These are phyloP conservation scores for Morone chrysops DNA, from an alignment of 2,113 vertebrate genomes.

Conservation along the genomic window DNA sequence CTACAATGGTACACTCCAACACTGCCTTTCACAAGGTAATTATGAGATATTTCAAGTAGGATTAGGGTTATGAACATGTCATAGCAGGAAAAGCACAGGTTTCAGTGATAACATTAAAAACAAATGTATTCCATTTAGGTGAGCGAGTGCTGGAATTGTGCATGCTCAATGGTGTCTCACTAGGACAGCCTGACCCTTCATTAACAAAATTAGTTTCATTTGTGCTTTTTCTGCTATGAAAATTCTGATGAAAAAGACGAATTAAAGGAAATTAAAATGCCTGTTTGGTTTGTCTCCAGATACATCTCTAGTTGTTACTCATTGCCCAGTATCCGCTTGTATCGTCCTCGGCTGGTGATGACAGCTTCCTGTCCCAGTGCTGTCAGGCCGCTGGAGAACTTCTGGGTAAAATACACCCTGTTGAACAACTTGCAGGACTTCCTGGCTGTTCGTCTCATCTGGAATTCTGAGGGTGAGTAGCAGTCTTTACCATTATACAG, in stretches of 20 bases:
- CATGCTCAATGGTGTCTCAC: neutral
- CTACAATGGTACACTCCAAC: conserved; percentile 90
- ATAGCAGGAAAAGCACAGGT: neutral
- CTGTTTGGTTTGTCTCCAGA: conserved; percentile 78
- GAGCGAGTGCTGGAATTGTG: neutral
- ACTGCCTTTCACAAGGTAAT: conserved; percentile 85
- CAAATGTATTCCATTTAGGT: neutral
- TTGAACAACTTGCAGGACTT: conserved; percentile 94
- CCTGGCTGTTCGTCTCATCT: conserved; percentile 89
- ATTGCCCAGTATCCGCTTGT: conserved; percentile 89
- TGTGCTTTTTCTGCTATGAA: neutral
- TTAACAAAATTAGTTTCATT: neutral
- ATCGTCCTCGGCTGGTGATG: conserved; percentile 91
- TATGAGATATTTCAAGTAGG: neutral
- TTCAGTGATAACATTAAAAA: neutral
- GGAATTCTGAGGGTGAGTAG: conserved; percentile 86
- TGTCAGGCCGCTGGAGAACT: conserved; percentile 83
- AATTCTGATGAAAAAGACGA: too few relatives aligned
- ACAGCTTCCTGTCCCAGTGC: conserved; percentile 88
- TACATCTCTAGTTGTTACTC: conserved; percentile 91
- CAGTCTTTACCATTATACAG: neutral
- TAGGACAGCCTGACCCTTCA: neutral
- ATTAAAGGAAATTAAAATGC: neutral
- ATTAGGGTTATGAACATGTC: neutral
- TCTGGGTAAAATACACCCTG: conserved; percentile 91